These are phyloP conservation scores for Pseudomyrmex flavicornis DNA, from an alignment of 1,140 invertebrate species.

Conservation along the genomic window DNA sequence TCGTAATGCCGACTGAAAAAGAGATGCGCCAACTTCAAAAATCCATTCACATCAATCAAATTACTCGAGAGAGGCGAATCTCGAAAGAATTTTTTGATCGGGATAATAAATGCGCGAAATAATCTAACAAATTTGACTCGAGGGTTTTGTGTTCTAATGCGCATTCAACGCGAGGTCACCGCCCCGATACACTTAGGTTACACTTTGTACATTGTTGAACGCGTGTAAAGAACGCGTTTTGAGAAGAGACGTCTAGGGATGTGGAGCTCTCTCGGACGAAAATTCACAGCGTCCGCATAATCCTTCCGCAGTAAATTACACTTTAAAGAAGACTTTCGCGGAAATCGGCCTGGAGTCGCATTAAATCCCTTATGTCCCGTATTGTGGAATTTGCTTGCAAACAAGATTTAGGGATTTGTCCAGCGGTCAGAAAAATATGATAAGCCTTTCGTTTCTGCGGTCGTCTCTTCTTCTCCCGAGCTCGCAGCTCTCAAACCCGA, in stretches of 20 bases:
- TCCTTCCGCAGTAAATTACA: conserved; percentile 81
- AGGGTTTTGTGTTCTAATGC: too few species aligned
- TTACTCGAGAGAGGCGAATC: not conserved
- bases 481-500: conserved; percentile 19
- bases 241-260: conserved; percentile 62
- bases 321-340: conserved; percentile 76
- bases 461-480: conserved; percentile 44
- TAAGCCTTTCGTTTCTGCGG: conserved; percentile 74
- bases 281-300: conserved; percentile 70
- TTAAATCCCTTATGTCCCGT: conserved; percentile 75
- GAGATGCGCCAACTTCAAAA: conserved; percentile 6
- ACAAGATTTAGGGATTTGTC: conserved; percentile 83
- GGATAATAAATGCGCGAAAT: too few species aligned
- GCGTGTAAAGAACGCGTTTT: conserved; percentile 73
- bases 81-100: too few species aligned
- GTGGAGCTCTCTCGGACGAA: conserved; percentile 55
- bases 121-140: too few species aligned
- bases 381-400: conserved; percentile 81
- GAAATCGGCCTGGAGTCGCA: conserved; percentile 70
- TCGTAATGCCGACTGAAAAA: not conserved
- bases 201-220: conserved; percentile 70
- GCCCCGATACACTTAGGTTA: not conserved
- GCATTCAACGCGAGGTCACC: not conserved
- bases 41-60: conserved; percentile 18
- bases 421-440: conserved; percentile 75